Conservation (phyloP, 2,888 invertebrate genomes). For the Callinectes sapidus region DNA sequence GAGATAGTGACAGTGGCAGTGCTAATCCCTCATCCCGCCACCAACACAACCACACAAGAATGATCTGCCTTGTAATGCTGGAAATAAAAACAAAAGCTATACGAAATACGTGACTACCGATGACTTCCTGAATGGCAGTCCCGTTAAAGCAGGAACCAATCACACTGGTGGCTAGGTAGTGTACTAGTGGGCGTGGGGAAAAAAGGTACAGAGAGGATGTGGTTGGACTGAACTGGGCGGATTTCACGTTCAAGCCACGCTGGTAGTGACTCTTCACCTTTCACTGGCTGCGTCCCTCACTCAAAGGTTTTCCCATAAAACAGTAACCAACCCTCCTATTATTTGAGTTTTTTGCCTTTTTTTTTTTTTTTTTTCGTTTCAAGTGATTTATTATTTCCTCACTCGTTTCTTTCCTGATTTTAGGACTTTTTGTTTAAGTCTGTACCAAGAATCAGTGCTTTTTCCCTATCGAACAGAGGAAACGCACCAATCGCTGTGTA, state of each 20-base stretch:
- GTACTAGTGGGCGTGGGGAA: background rate
- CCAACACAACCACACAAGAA: background rate
- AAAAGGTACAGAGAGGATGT: background rate
- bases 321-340: constrained; percentile 4
- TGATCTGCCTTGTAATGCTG: background rate
- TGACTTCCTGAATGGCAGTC: background rate
- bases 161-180: background rate
- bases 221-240: background rate
- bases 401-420: background rate
- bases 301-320: background rate
- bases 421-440: background rate
- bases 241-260: constrained; percentile 1
- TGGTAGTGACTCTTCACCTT: constrained; percentile 4
- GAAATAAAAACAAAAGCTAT: background rate
- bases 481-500: background rate
- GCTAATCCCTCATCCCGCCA: no score
- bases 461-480: background rate
- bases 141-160: background rate
- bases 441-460: background rate
- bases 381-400: background rate
- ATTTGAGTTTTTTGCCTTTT: background rate
- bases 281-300: background rate
- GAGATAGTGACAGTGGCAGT: no score
- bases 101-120: background rate
- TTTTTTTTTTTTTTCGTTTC: background rate